Evolutionary conservation across 2,888 invertebrate genomes (phyloP), one percentile per base, ranked within the genome.

Genomic region (Fragum fragum): DNA sequence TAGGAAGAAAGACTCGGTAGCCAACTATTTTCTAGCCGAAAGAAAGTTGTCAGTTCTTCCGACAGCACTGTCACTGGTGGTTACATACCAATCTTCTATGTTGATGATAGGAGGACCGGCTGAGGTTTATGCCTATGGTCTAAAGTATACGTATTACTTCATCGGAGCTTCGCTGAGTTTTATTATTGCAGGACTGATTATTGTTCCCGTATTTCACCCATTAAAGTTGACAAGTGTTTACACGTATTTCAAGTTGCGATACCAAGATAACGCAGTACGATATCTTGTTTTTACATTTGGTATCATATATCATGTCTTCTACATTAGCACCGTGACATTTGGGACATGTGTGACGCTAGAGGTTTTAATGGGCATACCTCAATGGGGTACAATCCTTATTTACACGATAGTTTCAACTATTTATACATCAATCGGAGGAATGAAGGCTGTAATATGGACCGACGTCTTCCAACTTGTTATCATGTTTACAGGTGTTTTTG

Each of bases 381-480:
- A 47, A 23, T 79, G 79, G 79, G 74, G 53, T 1, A 74, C 79
- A 16, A 63, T 79, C 14, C 26, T 79, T 6, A 53, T 63, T 7
- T 74, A 70, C n/a, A 70, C 74, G 0, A 26, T 47, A 0, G 71
- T 74, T 0, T 63, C 79, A 5, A 29, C 74, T 14, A 39, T 79
- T 11, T 79, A 79, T 26, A 79, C 79, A 16, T 79, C 79, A 3
- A 61, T 79, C 21, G 79, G 79, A 16, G 79, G 79, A 21, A 70
- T 79, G 16, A 73, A 71, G 26, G 73, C 74, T 32, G 79, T 79
- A 0, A 79, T 79, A 7, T 79, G 79, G 79, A 74, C 79, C 1
- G 79, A 79, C n/a, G 79, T 79, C 0, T 79, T 79, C 29, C 79
- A 79, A 23, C n/a, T 74, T 16, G 16, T 59, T 6, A 61, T 79